Evolutionary conservation across 92 coral and sea anemone species (phyloP), one percentile per base, ranked within the genome.

Genomic region (Pocillopora meandrina): DNA sequence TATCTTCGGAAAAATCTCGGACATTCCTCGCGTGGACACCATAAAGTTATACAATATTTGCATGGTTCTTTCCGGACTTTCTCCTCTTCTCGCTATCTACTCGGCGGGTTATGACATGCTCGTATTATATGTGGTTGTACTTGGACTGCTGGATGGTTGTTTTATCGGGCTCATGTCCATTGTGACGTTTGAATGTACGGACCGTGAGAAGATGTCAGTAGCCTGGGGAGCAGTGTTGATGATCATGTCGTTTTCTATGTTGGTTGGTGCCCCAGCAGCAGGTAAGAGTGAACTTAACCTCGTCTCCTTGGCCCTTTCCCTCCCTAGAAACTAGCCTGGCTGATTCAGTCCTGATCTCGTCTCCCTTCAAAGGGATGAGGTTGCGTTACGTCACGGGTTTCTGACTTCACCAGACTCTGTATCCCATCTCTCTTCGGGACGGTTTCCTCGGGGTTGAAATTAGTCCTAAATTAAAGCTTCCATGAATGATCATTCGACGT

Each of bases 151-250:
- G 65, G 99, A 97, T 77, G 99, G 99, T 8, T 97, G 95, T 63
- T 92, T 92, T 42, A 95, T 94, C 49, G 99, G 99, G 10, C 91
- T 97, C 17, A 97, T 97, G 99, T 97, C 99, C 1, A 95, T 97
- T 78, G 98, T 97, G 72, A 92, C 99, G 42, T 95, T 97, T 72
- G 93, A 95, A 77, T 95, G 99, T 34, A 52, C 94, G 49, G 98
- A 92, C 49, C 89, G 77, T 70, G 89, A 95, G 65, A 79, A 77
- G 84, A 94, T 95, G 87, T 94, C 99, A 8, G 93, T 90, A 26
- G 96, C 98, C 74, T 97, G 99, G 99, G 99, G 99, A 2, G 98
- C 89, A 68, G 98, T 94, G 31, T 86, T 97, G 12, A 94, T 95
- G 98, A 87, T 88, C 23, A 90, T 91, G 98, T 92, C 99, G 8